phyloP scores from a whole-genome alignment of 64 coral and sea anemone genomes.

The Pocillopora damicornis region DNA sequence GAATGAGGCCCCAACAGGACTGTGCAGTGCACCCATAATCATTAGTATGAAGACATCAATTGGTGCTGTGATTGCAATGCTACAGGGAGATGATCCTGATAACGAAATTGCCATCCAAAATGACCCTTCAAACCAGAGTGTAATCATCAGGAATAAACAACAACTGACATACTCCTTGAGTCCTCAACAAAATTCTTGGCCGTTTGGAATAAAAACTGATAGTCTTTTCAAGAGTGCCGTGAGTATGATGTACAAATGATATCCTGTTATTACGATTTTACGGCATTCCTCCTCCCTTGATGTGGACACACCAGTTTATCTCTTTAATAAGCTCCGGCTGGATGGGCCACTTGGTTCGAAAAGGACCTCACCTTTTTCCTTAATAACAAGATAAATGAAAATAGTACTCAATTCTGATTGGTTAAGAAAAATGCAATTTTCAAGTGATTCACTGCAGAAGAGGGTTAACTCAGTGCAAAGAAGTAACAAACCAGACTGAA shows the following conservation, averaged over 20 bases:
- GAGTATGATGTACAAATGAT: neutral
- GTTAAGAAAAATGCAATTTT: too few species aligned
- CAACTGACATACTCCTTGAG: conserved; percentile 24
- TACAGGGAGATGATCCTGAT: conserved; percentile 64
- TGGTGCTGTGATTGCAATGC: conserved; percentile 48
- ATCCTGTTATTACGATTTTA: neutral
- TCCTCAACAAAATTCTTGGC: conserved; percentile 16
- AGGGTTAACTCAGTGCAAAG: too few species aligned
- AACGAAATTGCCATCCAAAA: conserved; percentile 33
- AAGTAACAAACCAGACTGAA: too few species aligned
- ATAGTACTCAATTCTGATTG: too few species aligned
- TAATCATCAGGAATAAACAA: conserved; percentile 44
- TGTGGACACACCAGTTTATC: too few species aligned
- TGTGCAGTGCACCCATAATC: conserved; percentile 49
- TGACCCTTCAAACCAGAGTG: neutral
- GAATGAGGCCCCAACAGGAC: conserved; percentile 62
- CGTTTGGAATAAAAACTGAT: conserved; percentile 27
- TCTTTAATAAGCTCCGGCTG: too few species aligned
- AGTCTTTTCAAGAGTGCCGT: conserved; percentile 47
- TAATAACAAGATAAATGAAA: too few species aligned
- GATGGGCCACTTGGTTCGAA: too few species aligned
- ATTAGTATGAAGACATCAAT: conserved; percentile 49
- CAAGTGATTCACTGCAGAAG: too few species aligned
- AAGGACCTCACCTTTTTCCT: too few species aligned
- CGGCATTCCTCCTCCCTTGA: too few species aligned